Evolutionary conservation across 2,888 invertebrate genomes (phyloP).

Genomic region (Dicyrtomina minuta): DNA sequence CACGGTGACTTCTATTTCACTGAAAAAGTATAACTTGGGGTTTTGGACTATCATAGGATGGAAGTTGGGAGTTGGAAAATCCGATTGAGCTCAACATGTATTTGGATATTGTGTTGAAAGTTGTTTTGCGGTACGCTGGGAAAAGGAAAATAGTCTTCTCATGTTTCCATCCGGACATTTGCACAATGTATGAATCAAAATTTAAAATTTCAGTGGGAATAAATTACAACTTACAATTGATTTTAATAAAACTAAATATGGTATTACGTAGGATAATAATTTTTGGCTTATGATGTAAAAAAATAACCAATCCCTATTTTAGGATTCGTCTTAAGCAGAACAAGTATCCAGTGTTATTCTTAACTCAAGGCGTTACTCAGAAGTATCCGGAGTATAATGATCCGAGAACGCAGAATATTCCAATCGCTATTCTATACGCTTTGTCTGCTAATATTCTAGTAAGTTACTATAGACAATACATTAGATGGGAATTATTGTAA

Average conservation of each 20-base stretch:
- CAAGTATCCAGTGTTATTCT: slow-evolving; percentile 92
- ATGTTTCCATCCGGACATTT: slow-evolving; percentile 94
- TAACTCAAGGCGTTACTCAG: slow-evolving; percentile 75
- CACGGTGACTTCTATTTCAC: too few relatives aligned
- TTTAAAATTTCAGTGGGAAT: too few relatives aligned
- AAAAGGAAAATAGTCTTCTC: slow-evolving; percentile 86
- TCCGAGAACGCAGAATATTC: slow-evolving; percentile 76
- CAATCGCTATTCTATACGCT: slow-evolving; percentile 80
- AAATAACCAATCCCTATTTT: slow-evolving; percentile 10
- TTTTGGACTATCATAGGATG: slow-evolving; percentile 66
- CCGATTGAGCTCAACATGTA: slow-evolving; percentile 90
- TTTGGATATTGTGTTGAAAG: slow-evolving; percentile 82
- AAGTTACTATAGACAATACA: slow-evolving; percentile 49
- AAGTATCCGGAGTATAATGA: slow-evolving; percentile 81
- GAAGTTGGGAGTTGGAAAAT: slow-evolving; percentile 81
- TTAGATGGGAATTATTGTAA: background rate
- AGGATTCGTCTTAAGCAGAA: slow-evolving; percentile 89
- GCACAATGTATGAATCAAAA: slow-evolving; percentile 86
- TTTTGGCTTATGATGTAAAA: background rate
- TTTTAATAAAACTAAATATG: background rate
- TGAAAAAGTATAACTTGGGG: too few relatives aligned
- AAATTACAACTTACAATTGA: background rate
- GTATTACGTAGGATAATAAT: background rate
- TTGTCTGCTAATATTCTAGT: slow-evolving; percentile 75
- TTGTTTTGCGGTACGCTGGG: slow-evolving; percentile 76